Evolutionary conservation across 2,113 vertebrate genomes (phyloP), one percentile per base, ranked within the genome.

Genomic region (Todiramphus saurophagus): DNA sequence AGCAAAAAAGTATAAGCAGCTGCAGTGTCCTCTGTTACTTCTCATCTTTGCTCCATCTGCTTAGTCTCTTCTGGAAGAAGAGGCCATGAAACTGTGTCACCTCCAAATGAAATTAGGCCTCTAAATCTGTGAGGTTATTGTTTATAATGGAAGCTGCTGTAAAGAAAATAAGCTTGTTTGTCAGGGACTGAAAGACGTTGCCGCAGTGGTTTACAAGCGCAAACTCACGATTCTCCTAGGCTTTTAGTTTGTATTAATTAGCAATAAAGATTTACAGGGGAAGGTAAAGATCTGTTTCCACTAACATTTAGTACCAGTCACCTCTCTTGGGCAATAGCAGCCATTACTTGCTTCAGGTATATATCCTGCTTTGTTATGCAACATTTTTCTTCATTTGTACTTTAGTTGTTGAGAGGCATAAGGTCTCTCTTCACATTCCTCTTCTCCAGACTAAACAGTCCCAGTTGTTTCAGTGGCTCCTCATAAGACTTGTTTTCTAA

Each of bases 191-290:
- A 68, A 89, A 83, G 51, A 28, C 46, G 7, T 10, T 90, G 25
- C 35, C 39, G 21, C 4, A 1, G 31, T 51, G 55, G 43, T 87
- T 94, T 95, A 84, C 18, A 88, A 69, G 21, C 43, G 11, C 0
- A 3, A 58, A 68, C 13, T 70, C 39, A 53, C 10, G 31, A 41
- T 70, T 88, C 37, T 90, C 35, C 44, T 67, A 50, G 68, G 33
- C 16, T 90, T 92, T 94, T 70, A n/a, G 33, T 80, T 79, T 81
- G 21, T 50, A 51, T 87, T 95, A 87, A 81, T 91, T 77, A 81
- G 19, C 25, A 16, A 63, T 58, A 78, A 31, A 62, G 55, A 77
- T 92, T 92, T 88, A 94, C 16, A 55, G 72, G 51, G 70, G 73
- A 75, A 93, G 41, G 16, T 39, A 46, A 84, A 82, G 51, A 68